A percentile compares a stretch with the other conserved stretches of the same genome.
phyloP scores from a whole-genome alignment of 2,113 vertebrate genomes.

The Lanius collurio region DNA sequence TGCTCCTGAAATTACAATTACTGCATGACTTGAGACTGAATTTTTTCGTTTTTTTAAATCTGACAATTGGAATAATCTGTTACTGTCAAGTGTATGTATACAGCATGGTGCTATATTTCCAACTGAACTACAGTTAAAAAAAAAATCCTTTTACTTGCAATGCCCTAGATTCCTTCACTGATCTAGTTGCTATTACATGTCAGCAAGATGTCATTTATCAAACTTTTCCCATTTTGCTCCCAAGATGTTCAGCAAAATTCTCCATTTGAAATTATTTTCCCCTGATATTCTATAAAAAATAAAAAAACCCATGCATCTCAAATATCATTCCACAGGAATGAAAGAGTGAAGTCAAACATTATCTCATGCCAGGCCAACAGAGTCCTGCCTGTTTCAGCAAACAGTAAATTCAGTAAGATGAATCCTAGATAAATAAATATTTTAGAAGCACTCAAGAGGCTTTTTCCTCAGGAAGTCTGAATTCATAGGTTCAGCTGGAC shows the following conservation, averaged over 20 bases:
- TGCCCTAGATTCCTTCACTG: background rate
- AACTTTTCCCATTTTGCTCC: conserved; percentile 26
- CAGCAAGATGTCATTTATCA: conserved; percentile 42
- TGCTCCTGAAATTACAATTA: background rate
- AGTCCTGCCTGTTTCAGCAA: conserved; percentile 2
- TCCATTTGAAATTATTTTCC: conserved; percentile 3
- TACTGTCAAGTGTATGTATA: background rate
- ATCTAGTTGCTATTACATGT: conserved; percentile 14
- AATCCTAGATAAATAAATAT: conserved; percentile 46
- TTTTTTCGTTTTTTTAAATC: background rate
- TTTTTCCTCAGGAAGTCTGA: conserved; percentile 28
- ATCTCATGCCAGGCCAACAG: conserved; percentile 14
- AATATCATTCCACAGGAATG: background rate
- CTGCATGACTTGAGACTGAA: background rate
- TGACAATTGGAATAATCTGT: background rate
- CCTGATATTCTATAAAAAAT: background rate
- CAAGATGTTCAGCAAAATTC: conserved; percentile 42
- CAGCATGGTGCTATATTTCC: background rate
- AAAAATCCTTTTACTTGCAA: conserved; percentile 8
- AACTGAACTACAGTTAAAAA: background rate
- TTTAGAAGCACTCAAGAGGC: conserved; percentile 25
- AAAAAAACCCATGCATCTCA: background rate
- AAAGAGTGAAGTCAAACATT: conserved; percentile 9
- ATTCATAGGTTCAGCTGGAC: conserved; percentile 10
- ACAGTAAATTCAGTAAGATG: conserved; percentile 11